phyloP scores from a whole-genome alignment of 2,888 invertebrate genomes.

The Cheilosia vulpina region DNA sequence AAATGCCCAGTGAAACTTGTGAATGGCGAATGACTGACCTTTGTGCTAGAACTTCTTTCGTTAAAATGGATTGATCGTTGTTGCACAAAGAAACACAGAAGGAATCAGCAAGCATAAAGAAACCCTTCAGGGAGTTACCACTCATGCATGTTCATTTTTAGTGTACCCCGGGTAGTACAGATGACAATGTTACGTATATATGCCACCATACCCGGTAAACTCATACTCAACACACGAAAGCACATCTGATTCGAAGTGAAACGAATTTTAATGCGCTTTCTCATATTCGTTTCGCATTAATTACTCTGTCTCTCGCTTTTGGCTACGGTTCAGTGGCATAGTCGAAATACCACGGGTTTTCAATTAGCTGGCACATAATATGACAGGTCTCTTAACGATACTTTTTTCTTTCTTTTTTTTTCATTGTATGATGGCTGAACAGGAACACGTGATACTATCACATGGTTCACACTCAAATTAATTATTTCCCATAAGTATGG shows the following conservation, averaged over 20 bases:
- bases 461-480: conserved; percentile 22
- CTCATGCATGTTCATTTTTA: conserved; percentile 19
- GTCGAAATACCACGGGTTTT: conserved; percentile 30
- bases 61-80: conserved; percentile 31
- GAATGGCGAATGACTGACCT: conserved; percentile 22
- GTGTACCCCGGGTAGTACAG: conserved; percentile 4
- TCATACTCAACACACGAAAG: not conserved
- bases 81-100: conserved; percentile 34
- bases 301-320: conserved; percentile 20
- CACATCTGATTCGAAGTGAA: conserved; percentile 1
- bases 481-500: conserved; percentile 36
- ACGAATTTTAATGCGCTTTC: conserved; percentile 41
- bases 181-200: conserved; percentile 5
- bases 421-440: conserved; percentile 16
- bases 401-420: not conserved
- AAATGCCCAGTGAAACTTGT: conserved; percentile 14
- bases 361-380: conserved; percentile 59
- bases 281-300: conserved; percentile 35
- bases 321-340: conserved; percentile 23
- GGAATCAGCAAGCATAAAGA: conserved; percentile 1
- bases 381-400: conserved; percentile 45
- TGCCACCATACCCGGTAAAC: not conserved
- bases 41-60: not conserved
- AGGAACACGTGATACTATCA: conserved; percentile 36
- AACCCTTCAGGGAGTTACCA: conserved; percentile 11